Evolutionary conservation across 37 sponge, comb jelly and placozoan genomes (phyloP), one percentile per base, ranked within the genome.

Genomic region (Cliona cf. orientalis): DNA sequence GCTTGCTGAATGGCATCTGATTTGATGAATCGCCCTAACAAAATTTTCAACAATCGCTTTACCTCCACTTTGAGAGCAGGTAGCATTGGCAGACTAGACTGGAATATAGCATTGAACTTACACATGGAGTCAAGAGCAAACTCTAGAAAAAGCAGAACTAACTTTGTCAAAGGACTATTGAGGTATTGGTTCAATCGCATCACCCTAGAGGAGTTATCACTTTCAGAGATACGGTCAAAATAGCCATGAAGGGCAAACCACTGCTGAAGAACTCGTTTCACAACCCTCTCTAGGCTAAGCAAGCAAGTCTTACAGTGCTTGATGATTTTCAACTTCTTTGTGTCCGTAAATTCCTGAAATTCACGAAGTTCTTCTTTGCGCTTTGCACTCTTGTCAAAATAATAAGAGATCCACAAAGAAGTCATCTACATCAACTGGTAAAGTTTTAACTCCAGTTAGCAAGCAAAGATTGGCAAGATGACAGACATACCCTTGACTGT

Each of bases 91-190:
- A 72, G 36, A 58, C 58, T 71, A 38, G 71, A 60, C 46, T 83
- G 83, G 53, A 83, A 83, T 34, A 53, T 55, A 25, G 61, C 71
- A 36, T 80, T 80, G 34, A 80, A 80, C 37, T 71, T 80, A 62
- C 81, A 70, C 3, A 83, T 2, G 14, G 68, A 66, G 4, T 66
- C 56, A 0, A 83, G 67, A 55, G 83, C 38, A 83, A 66, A 82
- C 2, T 69, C 58, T 11, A 80, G 38, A 41, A 72, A 71, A 3
- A 37, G 7, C 3, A 80, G n/a, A 14, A 80, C 61, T 19, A 69
- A 9, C 49, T 56, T 80, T 3, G 49, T 65, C 35, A 53, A 60
- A 0, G 70, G 62, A 23, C 66, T 39, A 41, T 82, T 72, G n/a
- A 61, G 31, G 43, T 82, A 44, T 42, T 82, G 66, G 43, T 79